Percentiles rank a stretch among this genome's conserved stretches.
phyloP scores from a whole-genome alignment of 2,113 vertebrate genomes.

The chimpanzee (Pan troglodytes) region NHGRI_mPanTro3-v2.1_pri NC_072398.2:75584501-75585000 shows the following conservation, averaged over 20 bases:
- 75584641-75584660: slow-evolving; percentile 55
- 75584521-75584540: neutral
- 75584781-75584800: neutral
- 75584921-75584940: no score
- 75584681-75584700: slow-evolving; percentile 58
- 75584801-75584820: neutral
- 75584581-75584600: slow-evolving; percentile 74
- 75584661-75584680: slow-evolving; percentile 63
- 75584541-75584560: slow-evolving; percentile 10
- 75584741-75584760: neutral
- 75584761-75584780: slow-evolving; percentile 21
- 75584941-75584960: no score
- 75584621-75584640: slow-evolving; percentile 78
- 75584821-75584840: no score
- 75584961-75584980: no score
- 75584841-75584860: no score
- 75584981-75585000: no score
- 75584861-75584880: no score
- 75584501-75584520: neutral
- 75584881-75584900: no score
- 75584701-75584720: neutral
- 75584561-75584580: slow-evolving; percentile 75
- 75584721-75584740: neutral
- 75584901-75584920: no score
- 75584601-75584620: slow-evolving; percentile 76